phyloP scores from a whole-genome alignment of 2,888 invertebrate genomes.

The Apamea sordens region DNA sequence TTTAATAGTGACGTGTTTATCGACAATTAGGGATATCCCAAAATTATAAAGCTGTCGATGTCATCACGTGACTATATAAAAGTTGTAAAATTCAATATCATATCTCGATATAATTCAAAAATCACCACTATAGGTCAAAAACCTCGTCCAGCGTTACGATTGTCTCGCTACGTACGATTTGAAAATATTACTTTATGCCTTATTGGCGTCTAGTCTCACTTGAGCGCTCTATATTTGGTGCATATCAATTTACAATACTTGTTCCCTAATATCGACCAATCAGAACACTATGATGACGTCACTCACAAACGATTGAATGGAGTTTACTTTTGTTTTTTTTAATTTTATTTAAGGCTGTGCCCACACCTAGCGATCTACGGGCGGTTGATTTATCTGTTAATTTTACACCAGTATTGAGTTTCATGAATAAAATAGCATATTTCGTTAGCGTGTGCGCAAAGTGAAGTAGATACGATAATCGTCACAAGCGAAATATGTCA shows the following conservation, averaged over 20 bases:
- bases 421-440: constrained; percentile 22
- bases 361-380: constrained; percentile 67
- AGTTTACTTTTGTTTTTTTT: constrained; percentile 37
- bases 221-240: constrained; percentile 79
- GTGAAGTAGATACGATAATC: constrained; percentile 14
- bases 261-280: constrained; percentile 75
- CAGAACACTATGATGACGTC: constrained; percentile 57
- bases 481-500: constrained; percentile 24
- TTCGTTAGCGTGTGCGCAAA: constrained; percentile 12
- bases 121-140: constrained; percentile 52
- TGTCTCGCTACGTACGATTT: constrained; percentile 46
- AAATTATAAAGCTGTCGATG: constrained; percentile 24
- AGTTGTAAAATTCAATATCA: constrained; percentile 39
- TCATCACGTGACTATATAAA: constrained; percentile 37
- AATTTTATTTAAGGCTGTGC: constrained; percentile 61
- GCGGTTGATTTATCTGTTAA: constrained; percentile 47
- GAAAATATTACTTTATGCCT: constrained; percentile 71
- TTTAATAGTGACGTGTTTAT: constrained; percentile 43
- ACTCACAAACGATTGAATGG: constrained; percentile 41
- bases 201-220: constrained; percentile 80
- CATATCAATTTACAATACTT: constrained; percentile 77
- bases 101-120: constrained; percentile 44
- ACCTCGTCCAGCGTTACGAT: constrained; percentile 42
- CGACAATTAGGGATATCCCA: constrained; percentile 25
- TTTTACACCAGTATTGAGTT: constrained; percentile 26